A percentile compares a stretch with the other conserved stretches of the same genome.
phyloP scores from a whole-genome alignment of 2,113 vertebrate species.

The Lampris incognitus region DNA sequence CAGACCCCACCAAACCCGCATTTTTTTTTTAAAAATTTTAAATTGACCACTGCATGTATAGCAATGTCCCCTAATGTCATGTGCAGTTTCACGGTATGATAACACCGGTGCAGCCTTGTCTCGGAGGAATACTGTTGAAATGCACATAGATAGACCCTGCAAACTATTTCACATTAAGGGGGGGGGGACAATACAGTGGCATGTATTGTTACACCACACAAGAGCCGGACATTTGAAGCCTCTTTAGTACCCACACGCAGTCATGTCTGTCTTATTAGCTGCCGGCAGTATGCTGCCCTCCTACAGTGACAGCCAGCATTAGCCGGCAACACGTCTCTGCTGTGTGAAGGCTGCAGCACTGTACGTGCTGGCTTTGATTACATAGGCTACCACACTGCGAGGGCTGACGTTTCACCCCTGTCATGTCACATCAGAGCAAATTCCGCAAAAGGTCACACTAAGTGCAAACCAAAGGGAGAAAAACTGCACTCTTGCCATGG shows the following conservation, averaged over 20 bases:
- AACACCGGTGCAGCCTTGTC: too few relatives aligned
- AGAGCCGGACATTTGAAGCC: slow-evolving; percentile 18
- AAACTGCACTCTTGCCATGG: neutral
- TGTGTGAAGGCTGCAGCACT: neutral
- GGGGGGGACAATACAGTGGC: neutral
- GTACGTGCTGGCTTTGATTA: slow-evolving; percentile 28
- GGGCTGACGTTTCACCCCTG: slow-evolving; percentile 22
- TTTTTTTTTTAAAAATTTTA: too few relatives aligned
- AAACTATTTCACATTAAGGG: too few relatives aligned
- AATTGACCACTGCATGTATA: too few relatives aligned
- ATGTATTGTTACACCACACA: slow-evolving; percentile 34
- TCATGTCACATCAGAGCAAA: slow-evolving; percentile 1
- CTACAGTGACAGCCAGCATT: slow-evolving; percentile 37
- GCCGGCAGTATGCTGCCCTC: slow-evolving; percentile 9
- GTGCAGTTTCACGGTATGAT: too few relatives aligned
- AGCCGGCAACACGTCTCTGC: slow-evolving; percentile 35
- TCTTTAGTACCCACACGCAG: neutral
- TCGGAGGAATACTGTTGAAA: too few relatives aligned
- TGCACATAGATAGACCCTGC: too few relatives aligned
- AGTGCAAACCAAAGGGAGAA: slow-evolving; percentile 2
- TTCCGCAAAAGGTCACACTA: neutral
- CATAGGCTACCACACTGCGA: slow-evolving; percentile 25
- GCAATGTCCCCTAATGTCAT: too few relatives aligned
- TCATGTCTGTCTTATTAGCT: slow-evolving; percentile 17
- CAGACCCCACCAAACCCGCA: too few relatives aligned